Evolutionary conservation across 2,888 invertebrate genomes (phyloP).

Genomic region (Barypeithes pellucidus): DNA sequence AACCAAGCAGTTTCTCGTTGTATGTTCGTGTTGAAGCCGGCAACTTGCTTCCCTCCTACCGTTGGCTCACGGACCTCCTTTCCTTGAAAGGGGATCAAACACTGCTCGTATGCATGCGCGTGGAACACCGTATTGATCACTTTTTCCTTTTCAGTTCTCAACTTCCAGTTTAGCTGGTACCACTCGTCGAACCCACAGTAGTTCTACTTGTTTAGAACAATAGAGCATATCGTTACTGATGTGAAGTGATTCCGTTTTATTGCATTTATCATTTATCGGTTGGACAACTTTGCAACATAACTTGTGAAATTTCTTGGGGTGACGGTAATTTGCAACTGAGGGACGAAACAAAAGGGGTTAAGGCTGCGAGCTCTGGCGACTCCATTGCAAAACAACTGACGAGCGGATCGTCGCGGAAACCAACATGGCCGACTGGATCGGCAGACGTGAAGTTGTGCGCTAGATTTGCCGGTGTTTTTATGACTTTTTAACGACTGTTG

Average conservation of each 20-base stretch:
- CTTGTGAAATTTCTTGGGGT: conserved; percentile 8
- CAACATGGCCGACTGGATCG: conserved; percentile 52
- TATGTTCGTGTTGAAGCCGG: conserved; percentile 33
- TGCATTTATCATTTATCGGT: background rate
- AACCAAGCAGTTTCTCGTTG: conserved; percentile 45
- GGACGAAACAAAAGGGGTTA: conserved; percentile 22
- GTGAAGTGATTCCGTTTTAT: conserved; percentile 17
- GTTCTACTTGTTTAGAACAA: conserved; percentile 22
- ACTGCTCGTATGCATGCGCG: conserved; percentile 47
- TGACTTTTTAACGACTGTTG: conserved; percentile 34
- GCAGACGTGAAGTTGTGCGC: conserved; percentile 33
- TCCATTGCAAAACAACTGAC: conserved; percentile 27
- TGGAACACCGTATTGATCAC: conserved; percentile 53
- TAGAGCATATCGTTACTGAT: conserved; percentile 30
- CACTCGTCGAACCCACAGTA: conserved; percentile 48
- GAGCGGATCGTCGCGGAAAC: conserved; percentile 19
- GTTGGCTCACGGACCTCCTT: conserved; percentile 50
- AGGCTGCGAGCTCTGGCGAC: conserved; percentile 23
- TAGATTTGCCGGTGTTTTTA: conserved; percentile 29
- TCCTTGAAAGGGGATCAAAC: conserved; percentile 52
- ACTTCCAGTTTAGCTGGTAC: conserved; percentile 53
- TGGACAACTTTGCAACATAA: background rate
- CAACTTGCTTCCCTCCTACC: conserved; percentile 32
- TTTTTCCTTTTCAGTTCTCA: conserved; percentile 50
- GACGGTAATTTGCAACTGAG: background rate